Percentiles rank a stretch among this genome's conserved stretches.
Evolutionary conservation across 1,140 invertebrate species (phyloP).

Genomic region (Cecropterus lyciades): DNA sequence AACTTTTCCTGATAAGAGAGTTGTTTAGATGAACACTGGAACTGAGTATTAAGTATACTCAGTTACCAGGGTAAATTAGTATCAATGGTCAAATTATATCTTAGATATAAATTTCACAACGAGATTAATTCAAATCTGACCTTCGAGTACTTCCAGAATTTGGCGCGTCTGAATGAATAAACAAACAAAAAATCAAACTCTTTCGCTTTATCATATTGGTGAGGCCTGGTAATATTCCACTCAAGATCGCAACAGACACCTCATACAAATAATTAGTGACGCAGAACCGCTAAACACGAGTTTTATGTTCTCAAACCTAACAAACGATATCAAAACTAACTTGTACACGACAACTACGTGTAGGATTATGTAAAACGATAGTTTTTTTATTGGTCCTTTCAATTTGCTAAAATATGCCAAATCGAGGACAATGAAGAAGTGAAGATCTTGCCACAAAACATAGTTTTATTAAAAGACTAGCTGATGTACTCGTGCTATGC

Average conservation of each 20-base stretch:
- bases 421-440: background rate
- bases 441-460: background rate
- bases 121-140: too few relatives aligned
- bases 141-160: background rate
- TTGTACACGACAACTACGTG: background rate
- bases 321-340: background rate
- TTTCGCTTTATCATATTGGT: conserved; percentile 17
- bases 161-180: too few relatives aligned
- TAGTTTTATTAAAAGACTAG: too few relatives aligned
- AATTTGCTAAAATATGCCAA: background rate
- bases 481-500: too few relatives aligned
- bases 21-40: background rate
- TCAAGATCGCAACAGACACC: conserved; percentile 29
- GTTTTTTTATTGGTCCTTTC: too few relatives aligned
- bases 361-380: background rate
- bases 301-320: conserved; percentile 13
- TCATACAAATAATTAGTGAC: conserved; percentile 25
- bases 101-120: too few relatives aligned
- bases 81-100: too few relatives aligned
- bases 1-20: background rate
- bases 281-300: conserved; percentile 19
- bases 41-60: too few relatives aligned
- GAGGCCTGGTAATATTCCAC: conserved; percentile 23
- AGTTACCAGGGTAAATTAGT: too few relatives aligned
- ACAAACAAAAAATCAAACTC: too few relatives aligned